Percentiles rank a stretch among this genome's conserved stretches.
Conservation (phyloP, 2,888 invertebrate genomes). For the Acleris holmiana region DNA sequence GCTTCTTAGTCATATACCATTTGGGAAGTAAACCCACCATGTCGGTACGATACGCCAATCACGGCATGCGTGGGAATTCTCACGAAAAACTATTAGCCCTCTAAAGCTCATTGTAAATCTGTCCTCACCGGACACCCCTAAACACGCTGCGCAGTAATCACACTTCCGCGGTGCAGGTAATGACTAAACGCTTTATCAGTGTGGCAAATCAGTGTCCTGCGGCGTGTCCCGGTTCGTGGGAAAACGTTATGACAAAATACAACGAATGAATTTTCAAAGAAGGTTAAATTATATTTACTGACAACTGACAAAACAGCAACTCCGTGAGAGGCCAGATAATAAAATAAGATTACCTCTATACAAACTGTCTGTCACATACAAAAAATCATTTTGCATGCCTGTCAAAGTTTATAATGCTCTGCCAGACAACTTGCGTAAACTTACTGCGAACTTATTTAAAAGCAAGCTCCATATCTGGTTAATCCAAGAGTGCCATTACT, state of each 20-base stretch:
- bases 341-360: no score
- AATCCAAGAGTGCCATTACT: no score
- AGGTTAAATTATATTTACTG: no score
- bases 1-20: background rate
- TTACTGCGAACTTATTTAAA: no score
- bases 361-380: no score
- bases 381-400: no score
- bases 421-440: no score
- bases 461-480: no score
- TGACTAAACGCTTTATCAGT: constrained; percentile 62
- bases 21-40: constrained; percentile 2
- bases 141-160: constrained; percentile 51
- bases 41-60: constrained; percentile 42
- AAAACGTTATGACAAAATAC: constrained; percentile 30
- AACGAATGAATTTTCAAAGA: no score
- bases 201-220: constrained; percentile 60
- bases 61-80: constrained; percentile 62
- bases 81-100: constrained; percentile 46
- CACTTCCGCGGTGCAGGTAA: constrained; percentile 55
- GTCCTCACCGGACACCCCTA: constrained; percentile 40
- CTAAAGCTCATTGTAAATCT: constrained; percentile 54
- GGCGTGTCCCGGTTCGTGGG: constrained; percentile 38
- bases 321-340: no score
- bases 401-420: no score
- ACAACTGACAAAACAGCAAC: no score